These are phyloP conservation scores for Lophura nycthemera DNA, from an alignment of 2,113 vertebrate species.

Conservation along the genomic window DNA sequence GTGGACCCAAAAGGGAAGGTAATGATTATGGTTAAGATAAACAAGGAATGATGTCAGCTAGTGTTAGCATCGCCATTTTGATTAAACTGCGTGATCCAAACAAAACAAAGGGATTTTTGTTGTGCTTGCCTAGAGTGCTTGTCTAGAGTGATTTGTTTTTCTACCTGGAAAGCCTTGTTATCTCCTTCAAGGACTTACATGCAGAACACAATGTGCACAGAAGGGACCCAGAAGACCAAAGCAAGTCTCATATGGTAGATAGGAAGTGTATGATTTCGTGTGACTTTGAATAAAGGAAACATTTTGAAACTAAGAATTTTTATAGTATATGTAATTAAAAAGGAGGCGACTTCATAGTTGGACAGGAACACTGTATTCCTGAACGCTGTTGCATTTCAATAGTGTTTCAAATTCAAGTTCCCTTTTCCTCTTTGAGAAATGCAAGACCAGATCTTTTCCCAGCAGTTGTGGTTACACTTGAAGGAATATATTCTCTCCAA, in stretches of 20 bases:
- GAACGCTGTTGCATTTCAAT: neutral
- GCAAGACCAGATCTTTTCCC: neutral
- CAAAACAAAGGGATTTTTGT: neutral
- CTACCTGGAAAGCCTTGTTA: neutral
- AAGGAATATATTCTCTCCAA: neutral
- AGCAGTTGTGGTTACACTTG: neutral
- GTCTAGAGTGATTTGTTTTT: neutral
- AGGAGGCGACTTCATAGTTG: neutral
- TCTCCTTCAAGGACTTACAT: neutral
- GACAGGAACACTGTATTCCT: neutral
- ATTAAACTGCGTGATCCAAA: neutral
- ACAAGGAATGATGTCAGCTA: neutral
- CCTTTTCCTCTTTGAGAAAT: neutral
- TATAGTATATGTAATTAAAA: neutral
- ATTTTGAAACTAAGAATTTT: neutral
- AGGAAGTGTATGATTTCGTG: neutral
- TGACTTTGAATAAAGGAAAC: neutral
- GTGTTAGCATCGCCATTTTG: neutral
- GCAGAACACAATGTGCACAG: neutral
- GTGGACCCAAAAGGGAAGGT: neutral
- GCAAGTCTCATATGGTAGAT: neutral
- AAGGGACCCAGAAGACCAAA: neutral
- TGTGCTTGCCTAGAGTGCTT: neutral
- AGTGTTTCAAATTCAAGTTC: neutral
- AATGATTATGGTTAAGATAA: neutral